A percentile compares a stretch with the other conserved stretches of the same genome.
Conservation (phyloP, 2,888 invertebrate species). For the Caradrina clavipalpis region DNA sequence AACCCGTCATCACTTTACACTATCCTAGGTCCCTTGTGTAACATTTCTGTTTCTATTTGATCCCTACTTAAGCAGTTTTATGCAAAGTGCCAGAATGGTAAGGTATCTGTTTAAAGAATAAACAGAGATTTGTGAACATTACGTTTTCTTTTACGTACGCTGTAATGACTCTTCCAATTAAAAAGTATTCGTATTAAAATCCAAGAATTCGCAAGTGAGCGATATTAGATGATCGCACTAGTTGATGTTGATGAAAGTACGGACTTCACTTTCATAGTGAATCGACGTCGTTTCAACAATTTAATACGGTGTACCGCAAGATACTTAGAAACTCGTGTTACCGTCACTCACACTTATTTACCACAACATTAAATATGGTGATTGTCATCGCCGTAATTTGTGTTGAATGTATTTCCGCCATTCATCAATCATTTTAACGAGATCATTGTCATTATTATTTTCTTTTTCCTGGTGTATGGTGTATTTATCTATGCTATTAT, state of each 20-base stretch:
- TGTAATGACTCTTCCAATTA: conserved; percentile 39
- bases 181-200: conserved; percentile 24
- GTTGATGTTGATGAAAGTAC: conserved; percentile 52
- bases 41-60: conserved; percentile 29
- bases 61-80: conserved; percentile 8
- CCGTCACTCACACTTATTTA: conserved; percentile 37
- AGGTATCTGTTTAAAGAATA: conserved; percentile 7
- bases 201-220: conserved; percentile 37
- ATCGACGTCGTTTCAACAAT: conserved; percentile 62
- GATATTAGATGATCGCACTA: conserved; percentile 34
- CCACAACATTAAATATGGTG: conserved; percentile 44
- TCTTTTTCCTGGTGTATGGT: not conserved
- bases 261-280: conserved; percentile 55
- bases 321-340: conserved; percentile 59
- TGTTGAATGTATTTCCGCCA: conserved; percentile 40
- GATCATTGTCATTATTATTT: conserved; percentile 5
- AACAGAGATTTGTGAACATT: not conserved
- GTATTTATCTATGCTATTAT: not conserved
- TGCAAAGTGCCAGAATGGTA: conserved; percentile 7
- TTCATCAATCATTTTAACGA: conserved; percentile 24
- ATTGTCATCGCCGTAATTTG: conserved; percentile 40
- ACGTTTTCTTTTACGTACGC: conserved; percentile 4
- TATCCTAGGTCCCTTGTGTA: conserved; percentile 33
- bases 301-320: conserved; percentile 59
- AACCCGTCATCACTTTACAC: conserved; percentile 26